These are phyloP conservation scores for Tetranychus piercei DNA, from an alignment of 2,888 invertebrate genomes.

Conservation along the genomic window DNA sequence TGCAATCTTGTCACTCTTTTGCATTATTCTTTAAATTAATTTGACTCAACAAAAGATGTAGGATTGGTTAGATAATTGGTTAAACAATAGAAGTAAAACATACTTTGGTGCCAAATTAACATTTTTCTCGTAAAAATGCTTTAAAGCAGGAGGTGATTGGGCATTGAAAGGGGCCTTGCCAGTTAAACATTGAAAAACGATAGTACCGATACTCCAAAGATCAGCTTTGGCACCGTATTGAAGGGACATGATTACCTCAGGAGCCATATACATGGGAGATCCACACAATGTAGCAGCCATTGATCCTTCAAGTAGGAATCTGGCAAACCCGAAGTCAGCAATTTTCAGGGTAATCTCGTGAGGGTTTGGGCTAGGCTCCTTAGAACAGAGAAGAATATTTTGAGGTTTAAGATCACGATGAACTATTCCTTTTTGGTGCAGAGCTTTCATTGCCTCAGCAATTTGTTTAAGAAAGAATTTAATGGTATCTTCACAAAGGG, in stretches of 20 bases:
- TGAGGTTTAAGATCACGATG: constrained; percentile 98
- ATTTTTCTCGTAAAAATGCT: constrained; percentile 90
- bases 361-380: constrained; percentile 47
- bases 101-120: constrained; percentile 71
- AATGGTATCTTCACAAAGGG: constrained; percentile 91
- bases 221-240: constrained; percentile 98
- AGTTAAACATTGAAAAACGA: constrained; percentile 92
- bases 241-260: constrained; percentile 91
- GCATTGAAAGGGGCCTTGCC: constrained; percentile 98
- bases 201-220: constrained; percentile 95
- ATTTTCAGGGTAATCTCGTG: constrained; percentile 69
- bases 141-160: constrained; percentile 87
- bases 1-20: no score
- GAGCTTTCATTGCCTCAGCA: constrained; percentile 92
- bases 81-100: constrained; percentile 31
- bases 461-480: constrained; percentile 72
- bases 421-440: constrained; percentile 91
- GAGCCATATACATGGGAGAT: constrained; percentile 99
- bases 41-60: no score
- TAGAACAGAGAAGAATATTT: constrained; percentile 85
- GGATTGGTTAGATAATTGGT: neutral
- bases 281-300: constrained; percentile 99
- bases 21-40: no score
- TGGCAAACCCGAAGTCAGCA: constrained; percentile 98
- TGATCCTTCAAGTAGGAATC: constrained; percentile 92